These are phyloP conservation scores for Campylomormyrus tamandua DNA, from an alignment of 2,113 vertebrate genomes.

Conservation along the genomic window DNA sequence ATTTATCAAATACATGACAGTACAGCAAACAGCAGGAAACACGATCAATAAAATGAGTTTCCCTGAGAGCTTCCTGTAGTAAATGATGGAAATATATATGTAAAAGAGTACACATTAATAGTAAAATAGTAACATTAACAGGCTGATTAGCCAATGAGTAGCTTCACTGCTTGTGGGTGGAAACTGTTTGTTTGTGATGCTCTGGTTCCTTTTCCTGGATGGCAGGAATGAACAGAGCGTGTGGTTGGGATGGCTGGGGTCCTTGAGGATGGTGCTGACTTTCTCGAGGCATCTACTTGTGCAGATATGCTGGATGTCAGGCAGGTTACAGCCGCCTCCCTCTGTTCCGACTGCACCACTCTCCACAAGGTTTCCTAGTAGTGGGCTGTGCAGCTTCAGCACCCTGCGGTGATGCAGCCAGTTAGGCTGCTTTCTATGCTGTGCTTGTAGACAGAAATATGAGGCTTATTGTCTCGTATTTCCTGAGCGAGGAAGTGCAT, in stretches of 20 bases:
- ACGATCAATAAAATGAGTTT: background rate
- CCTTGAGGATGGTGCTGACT: background rate
- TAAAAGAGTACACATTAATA: background rate
- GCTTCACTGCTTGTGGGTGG: background rate
- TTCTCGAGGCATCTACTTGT: background rate
- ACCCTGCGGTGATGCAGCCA: background rate
- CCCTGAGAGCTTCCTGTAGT: background rate
- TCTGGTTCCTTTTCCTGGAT: background rate
- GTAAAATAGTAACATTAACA: background rate
- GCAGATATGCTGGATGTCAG: background rate
- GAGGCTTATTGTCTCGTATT: background rate
- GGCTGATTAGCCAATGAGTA: background rate
- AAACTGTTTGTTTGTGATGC: background rate
- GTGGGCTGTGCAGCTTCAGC: background rate
- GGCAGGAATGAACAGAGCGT: background rate
- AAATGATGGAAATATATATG: background rate
- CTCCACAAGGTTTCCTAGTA: background rate
- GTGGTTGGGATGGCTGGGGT: background rate
- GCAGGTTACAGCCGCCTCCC: background rate
- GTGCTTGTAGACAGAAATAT: background rate
- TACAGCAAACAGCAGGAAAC: background rate
- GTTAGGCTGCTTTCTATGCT: background rate
- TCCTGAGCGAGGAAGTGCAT: background rate
- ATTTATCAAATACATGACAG: background rate
- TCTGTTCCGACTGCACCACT: background rate